A percentile compares a stretch with the other conserved stretches of the same genome.
Conservation (phyloP, 1,140 invertebrate genomes). For the Andrena cerasifolii region DNA sequence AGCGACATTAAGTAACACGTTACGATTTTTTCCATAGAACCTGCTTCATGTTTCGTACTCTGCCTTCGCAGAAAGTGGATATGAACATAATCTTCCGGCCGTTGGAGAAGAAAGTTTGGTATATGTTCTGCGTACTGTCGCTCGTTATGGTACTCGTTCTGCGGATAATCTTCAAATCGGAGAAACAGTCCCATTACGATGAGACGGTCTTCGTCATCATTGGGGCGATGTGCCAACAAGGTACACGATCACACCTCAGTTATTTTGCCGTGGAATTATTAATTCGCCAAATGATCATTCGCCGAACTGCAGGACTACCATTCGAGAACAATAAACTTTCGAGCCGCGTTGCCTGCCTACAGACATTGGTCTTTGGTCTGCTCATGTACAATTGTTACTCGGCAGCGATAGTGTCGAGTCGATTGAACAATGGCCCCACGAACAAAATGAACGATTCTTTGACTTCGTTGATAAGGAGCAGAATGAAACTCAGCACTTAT, state of each 20-base stretch:
- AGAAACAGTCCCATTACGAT: slow-evolving; percentile 19
- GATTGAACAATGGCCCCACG: slow-evolving; percentile 45
- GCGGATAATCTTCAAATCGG: slow-evolving; percentile 36
- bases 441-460: slow-evolving; percentile 64
- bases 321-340: slow-evolving; percentile 24
- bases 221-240: slow-evolving; percentile 71
- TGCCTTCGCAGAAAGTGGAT: slow-evolving; percentile 46
- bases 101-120: slow-evolving; percentile 57
- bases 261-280: not conserved
- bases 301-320: slow-evolving; percentile 35
- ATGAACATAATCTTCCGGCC: slow-evolving; percentile 53
- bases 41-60: slow-evolving; percentile 66
- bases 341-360: slow-evolving; percentile 49
- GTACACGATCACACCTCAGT: too few species aligned
- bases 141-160: slow-evolving; percentile 27
- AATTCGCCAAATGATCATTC: not conserved
- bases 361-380: slow-evolving; percentile 54
- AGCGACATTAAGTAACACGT: not conserved
- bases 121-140: slow-evolving; percentile 24
- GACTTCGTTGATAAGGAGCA: slow-evolving; percentile 36
- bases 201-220: slow-evolving; percentile 48
- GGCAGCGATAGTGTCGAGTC: slow-evolving; percentile 57
- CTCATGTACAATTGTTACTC: slow-evolving; percentile 59
- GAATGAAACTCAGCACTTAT: slow-evolving; percentile 34
- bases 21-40: slow-evolving; percentile 49